A percentile compares a stretch with the other conserved stretches of the same genome.
phyloP scores from a whole-genome alignment of 2,113 vertebrate genomes.

The Stigmatopora argus region DNA sequence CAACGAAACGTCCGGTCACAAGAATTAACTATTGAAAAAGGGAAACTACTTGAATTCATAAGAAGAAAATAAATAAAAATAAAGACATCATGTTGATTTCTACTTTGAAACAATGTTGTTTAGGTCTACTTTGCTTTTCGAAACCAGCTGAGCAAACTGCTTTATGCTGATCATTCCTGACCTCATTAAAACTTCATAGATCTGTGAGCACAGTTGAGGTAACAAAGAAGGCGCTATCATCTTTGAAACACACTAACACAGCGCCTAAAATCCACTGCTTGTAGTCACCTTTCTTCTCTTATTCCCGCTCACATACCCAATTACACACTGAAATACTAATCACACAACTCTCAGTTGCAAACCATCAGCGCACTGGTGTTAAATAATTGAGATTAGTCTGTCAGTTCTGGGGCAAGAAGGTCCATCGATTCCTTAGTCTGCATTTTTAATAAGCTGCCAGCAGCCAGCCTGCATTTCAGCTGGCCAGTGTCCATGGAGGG shows the following conservation, averaged over 20 bases:
- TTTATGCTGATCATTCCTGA: slow-evolving; percentile 38
- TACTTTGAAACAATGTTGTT: slow-evolving; percentile 4
- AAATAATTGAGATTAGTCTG: slow-evolving; percentile 76
- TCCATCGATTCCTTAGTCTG: slow-evolving; percentile 71
- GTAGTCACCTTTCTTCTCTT: slow-evolving; percentile 5
- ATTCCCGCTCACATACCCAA: slow-evolving; percentile 22
- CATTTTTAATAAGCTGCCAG: slow-evolving; percentile 75
- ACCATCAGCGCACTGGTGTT: slow-evolving; percentile 48
- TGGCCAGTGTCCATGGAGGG: slow-evolving; percentile 65
- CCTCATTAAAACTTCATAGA: slow-evolving; percentile 71
- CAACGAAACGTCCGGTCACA: too few species aligned
- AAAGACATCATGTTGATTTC: slow-evolving; percentile 17
- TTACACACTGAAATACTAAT: slow-evolving; percentile 6
- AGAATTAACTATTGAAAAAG: too few species aligned
- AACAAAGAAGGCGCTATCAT: slow-evolving; percentile 49
- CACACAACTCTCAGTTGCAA: slow-evolving; percentile 24
- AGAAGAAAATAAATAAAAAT: slow-evolving; percentile 4
- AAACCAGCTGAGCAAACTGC: slow-evolving; percentile 25
- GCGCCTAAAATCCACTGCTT: slow-evolving; percentile 10
- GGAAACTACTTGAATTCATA: slow-evolving; percentile 2
- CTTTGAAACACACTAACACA: slow-evolving; percentile 19
- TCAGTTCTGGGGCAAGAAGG: slow-evolving; percentile 63
- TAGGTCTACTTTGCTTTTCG: slow-evolving; percentile 12
- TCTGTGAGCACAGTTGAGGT: slow-evolving; percentile 52
- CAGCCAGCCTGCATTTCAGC: slow-evolving; percentile 66